Conservation (phyloP, 2,113 vertebrate species). For the Neopipo cinnamomea region DNA sequence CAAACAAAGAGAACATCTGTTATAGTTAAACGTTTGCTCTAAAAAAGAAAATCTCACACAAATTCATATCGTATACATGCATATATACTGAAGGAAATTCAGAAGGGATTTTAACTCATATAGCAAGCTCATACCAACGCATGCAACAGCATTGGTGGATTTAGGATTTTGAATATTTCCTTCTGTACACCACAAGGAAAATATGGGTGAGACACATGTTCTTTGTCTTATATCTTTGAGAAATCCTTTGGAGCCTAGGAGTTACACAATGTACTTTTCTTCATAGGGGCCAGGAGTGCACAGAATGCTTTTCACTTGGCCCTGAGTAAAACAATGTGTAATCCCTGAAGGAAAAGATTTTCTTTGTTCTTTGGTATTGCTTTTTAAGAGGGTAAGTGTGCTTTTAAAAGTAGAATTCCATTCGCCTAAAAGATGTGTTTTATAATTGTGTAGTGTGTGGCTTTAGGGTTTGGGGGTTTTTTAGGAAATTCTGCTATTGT, state of each 20-base stretch:
- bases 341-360: not conserved
- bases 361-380: not conserved
- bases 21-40: not conserved
- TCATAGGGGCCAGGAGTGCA: no score
- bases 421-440: not conserved
- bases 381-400: not conserved
- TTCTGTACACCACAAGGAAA: not conserved
- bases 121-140: not conserved
- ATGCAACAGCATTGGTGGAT: not conserved
- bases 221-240: not conserved
- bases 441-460: not conserved
- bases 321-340: not conserved
- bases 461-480: not conserved
- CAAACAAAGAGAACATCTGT: conserved; percentile 29
- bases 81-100: not conserved
- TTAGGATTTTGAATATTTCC: not conserved
- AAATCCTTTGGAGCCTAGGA: not conserved
- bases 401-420: not conserved
- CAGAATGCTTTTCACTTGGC: not conserved
- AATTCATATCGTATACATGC: not conserved
- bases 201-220: not conserved
- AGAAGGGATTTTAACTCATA: not conserved
- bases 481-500: not conserved
- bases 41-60: not conserved
- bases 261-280: not conserved